Evolutionary conservation across 2,797 vertebrate species (phyloP).

Genomic region (Scyliorhinus canicula): DNA sequence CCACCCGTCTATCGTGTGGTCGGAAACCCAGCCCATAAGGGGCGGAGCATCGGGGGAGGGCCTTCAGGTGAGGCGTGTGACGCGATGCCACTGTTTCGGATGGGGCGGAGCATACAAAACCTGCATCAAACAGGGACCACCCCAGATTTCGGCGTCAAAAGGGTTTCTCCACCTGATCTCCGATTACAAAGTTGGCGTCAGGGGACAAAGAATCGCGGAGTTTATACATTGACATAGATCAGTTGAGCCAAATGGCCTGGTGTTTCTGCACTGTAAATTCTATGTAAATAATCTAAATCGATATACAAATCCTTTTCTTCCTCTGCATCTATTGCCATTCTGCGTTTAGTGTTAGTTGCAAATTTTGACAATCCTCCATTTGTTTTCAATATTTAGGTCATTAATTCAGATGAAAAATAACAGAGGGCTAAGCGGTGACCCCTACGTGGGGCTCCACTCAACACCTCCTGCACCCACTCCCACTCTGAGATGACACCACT

Average conservation of each 20-base stretch:
- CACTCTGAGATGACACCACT: background rate
- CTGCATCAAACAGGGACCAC: no score
- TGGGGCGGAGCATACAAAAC: no score
- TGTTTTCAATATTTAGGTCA: background rate
- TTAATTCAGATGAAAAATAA: conserved; percentile 14
- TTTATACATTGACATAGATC: background rate
- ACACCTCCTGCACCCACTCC: background rate
- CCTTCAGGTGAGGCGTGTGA: no score
- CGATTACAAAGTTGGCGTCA: no score
- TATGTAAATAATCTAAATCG: background rate
- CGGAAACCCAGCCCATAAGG: no score
- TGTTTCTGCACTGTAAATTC: background rate
- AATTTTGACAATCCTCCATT: background rate
- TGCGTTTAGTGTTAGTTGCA: background rate
- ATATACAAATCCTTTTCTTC: background rate
- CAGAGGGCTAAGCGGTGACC: background rate
- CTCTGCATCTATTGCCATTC: background rate
- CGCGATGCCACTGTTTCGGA: no score
- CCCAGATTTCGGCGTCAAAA: no score
- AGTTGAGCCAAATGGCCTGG: background rate
- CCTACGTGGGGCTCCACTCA: background rate
- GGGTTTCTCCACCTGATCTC: no score
- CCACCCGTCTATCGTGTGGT: no score
- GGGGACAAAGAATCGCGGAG: no score
- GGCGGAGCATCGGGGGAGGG: no score